Conservation (phyloP, 30 jellyfish, hydroid and myxozoan genomes). For the Rhopilema esculentum region DNA sequence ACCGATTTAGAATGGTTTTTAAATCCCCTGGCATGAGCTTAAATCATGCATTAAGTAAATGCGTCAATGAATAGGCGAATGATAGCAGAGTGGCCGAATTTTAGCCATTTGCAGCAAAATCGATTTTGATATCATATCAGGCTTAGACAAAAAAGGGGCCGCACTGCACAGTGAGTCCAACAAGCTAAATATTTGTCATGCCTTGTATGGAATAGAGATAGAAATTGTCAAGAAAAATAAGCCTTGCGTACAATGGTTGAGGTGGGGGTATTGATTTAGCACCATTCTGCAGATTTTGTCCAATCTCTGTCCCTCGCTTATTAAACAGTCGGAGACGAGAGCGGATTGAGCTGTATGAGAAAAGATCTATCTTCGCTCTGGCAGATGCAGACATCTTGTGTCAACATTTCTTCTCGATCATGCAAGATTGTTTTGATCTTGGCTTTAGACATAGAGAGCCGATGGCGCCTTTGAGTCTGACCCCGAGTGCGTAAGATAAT, state of each 20-base stretch:
- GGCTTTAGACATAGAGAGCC: constrained; percentile 84
- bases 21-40: not conserved
- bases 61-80: not conserved
- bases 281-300: constrained; percentile 21
- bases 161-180: constrained; percentile 38
- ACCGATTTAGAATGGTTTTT: not conserved
- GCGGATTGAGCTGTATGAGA: constrained; percentile 70
- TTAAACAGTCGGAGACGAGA: constrained; percentile 62
- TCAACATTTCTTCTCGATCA: constrained; percentile 76
- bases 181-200: constrained; percentile 32
- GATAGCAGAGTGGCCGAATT: constrained; percentile 6
- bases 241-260: constrained; percentile 32
- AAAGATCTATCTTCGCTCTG: constrained; percentile 62
- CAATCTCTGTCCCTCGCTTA: constrained; percentile 58
- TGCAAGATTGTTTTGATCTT: constrained; percentile 61
- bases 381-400: constrained; percentile 83
- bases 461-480: constrained; percentile 91
- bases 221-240: constrained; percentile 29
- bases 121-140: constrained; percentile 20
- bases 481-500: constrained; percentile 78
- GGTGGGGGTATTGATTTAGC: constrained; percentile 50
- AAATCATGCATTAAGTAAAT: not conserved
- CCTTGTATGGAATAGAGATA: constrained; percentile 26
- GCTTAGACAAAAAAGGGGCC: constrained; percentile 51
- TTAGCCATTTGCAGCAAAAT: constrained; percentile 1